Percentiles rank a stretch among this genome's conserved stretches.
Conservation (phyloP, 2,113 vertebrate genomes). For the Scartelaos histophorus region DNA sequence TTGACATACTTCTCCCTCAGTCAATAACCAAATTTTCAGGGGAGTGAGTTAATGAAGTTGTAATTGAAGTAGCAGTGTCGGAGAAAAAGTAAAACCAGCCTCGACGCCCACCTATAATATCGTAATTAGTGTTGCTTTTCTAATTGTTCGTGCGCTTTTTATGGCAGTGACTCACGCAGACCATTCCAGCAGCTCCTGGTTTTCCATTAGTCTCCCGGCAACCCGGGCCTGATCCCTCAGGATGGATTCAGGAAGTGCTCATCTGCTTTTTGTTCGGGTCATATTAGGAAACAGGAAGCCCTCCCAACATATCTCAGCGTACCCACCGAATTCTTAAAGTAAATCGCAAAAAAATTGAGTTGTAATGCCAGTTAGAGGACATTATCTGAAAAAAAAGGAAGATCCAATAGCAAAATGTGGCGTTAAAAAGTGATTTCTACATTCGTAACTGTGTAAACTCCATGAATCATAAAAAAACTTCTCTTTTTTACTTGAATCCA, state of each 20-base stretch:
- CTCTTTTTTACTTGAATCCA: neutral
- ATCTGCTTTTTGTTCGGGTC: slow-evolving; percentile 41
- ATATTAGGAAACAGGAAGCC: slow-evolving; percentile 62
- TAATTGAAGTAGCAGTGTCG: neutral
- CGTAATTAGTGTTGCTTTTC: slow-evolving; percentile 12
- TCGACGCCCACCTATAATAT: neutral
- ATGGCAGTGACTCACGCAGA: slow-evolving; percentile 52
- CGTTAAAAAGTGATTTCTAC: too few relatives aligned
- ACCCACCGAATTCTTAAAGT: neutral
- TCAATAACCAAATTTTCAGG: neutral
- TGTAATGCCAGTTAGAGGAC: too few relatives aligned
- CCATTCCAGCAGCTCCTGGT: slow-evolving; percentile 41
- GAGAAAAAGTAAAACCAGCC: neutral
- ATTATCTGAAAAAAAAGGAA: too few relatives aligned
- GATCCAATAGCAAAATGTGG: too few relatives aligned
- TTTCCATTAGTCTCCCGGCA: slow-evolving; percentile 67
- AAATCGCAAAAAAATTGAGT: too few relatives aligned
- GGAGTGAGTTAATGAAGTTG: neutral
- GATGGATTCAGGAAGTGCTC: slow-evolving; percentile 47
- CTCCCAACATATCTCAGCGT: slow-evolving; percentile 10
- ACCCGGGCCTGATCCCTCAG: slow-evolving; percentile 50
- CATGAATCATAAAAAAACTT: too few relatives aligned
- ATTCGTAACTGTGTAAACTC: too few relatives aligned
- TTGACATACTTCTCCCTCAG: neutral
- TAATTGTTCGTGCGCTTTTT: slow-evolving; percentile 20